A percentile compares a stretch with the other conserved stretches of the same genome.
Conservation (phyloP, 2,113 vertebrate species). For the Elanus axillaris region DNA sequence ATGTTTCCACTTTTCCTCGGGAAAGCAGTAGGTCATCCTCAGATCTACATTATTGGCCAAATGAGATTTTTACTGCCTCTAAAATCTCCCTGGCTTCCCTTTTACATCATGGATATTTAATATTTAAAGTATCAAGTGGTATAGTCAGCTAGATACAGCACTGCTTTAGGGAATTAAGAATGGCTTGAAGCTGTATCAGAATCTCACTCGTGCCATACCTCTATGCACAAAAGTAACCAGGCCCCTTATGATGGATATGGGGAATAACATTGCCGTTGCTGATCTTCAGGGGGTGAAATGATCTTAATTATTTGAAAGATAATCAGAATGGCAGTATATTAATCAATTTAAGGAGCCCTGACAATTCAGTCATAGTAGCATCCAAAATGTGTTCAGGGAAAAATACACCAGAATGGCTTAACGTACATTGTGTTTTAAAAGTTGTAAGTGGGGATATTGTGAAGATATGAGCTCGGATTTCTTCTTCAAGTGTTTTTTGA, state of each 20-base stretch:
- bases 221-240: neutral
- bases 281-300: neutral
- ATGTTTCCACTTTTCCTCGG: neutral
- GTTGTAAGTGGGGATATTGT: neutral
- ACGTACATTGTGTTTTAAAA: neutral
- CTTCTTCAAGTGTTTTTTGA: neutral
- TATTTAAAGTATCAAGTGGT: neutral
- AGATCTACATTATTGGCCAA: constrained; percentile 35
- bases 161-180: constrained; percentile 9
- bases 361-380: neutral
- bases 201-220: neutral
- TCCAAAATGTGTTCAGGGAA: neutral
- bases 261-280: neutral
- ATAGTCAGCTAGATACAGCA: neutral
- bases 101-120: constrained; percentile 27
- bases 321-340: neutral
- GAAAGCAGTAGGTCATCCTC: constrained; percentile 29
- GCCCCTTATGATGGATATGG: neutral
- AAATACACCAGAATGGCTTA: neutral
- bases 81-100: constrained; percentile 51
- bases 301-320: constrained; percentile 39
- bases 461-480: neutral
- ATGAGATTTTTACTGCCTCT: constrained; percentile 48
- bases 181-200: constrained; percentile 6
- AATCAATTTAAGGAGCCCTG: constrained; percentile 6